phyloP scores from a whole-genome alignment of 2,888 invertebrate species.

The Mycogona germanica region DNA sequence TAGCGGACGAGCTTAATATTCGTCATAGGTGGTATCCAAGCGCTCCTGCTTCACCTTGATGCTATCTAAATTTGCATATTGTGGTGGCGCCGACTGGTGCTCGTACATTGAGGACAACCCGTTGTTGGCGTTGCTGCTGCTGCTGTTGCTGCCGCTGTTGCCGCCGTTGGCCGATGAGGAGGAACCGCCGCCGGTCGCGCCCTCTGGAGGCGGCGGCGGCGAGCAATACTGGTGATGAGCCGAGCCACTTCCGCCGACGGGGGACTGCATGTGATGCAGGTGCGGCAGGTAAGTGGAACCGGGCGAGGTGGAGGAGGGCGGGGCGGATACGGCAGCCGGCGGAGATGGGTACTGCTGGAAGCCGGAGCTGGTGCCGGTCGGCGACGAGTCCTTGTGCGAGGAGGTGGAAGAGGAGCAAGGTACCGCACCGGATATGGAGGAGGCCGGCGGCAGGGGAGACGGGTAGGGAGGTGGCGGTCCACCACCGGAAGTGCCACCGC shows the following conservation, averaged over 20 bases:
- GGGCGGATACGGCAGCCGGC: conserved; percentile 2
- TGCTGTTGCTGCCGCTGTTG: conserved; percentile 17
- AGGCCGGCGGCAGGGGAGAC: not conserved
- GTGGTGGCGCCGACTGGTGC: conserved; percentile 16
- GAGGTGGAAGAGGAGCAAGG: too few relatives aligned
- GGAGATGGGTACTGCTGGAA: conserved; percentile 12
- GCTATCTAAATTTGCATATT: conserved; percentile 21
- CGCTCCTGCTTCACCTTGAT: conserved; percentile 35
- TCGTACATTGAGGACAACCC: conserved; percentile 27
- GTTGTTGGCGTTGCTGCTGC: conserved; percentile 14
- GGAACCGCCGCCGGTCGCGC: not conserved
- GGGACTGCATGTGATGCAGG: conserved; percentile 3
- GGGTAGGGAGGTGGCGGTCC: conserved; percentile 1
- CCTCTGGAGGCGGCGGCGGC: conserved; percentile 6
- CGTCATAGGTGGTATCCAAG: conserved; percentile 41
- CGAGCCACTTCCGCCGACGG: not conserved
- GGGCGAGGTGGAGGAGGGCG: conserved; percentile 34
- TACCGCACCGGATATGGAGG: too few relatives aligned
- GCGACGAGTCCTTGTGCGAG: conserved; percentile 13
- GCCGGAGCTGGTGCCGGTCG: not conserved
- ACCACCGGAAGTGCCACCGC: not conserved
- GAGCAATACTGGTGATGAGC: conserved; percentile 7
- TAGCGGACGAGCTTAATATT: conserved; percentile 40
- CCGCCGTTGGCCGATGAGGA: conserved; percentile 12
- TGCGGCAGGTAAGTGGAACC: not conserved